Conservation (phyloP, 1,140 invertebrate species). For the Formica selysi region DNA sequence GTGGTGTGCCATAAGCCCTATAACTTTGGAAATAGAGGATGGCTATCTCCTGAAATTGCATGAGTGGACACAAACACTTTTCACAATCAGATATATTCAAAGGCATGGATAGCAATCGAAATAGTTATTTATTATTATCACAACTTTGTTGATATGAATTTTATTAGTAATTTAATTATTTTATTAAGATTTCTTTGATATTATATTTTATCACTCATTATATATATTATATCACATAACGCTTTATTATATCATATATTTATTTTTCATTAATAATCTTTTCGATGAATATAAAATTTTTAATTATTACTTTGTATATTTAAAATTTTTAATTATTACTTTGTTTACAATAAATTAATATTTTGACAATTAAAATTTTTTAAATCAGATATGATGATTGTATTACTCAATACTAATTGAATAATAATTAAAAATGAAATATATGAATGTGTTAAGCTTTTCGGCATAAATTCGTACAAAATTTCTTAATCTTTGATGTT, state of each 20-base stretch:
- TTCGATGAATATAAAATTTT: background rate
- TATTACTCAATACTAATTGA: background rate
- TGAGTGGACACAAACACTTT: background rate
- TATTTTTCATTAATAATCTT: background rate
- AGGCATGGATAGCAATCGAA: too few species aligned
- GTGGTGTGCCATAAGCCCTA: background rate
- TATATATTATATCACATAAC: too few species aligned
- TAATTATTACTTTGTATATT: background rate
- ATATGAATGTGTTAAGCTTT: background rate
- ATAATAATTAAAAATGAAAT: constrained; percentile 28
- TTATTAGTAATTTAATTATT: too few species aligned
- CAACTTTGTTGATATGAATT: too few species aligned
- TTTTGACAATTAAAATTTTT: background rate
- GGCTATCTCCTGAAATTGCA: constrained; percentile 16
- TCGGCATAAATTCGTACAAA: background rate
- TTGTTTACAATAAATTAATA: constrained; percentile 9
- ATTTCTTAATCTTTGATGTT: background rate
- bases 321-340: background rate
- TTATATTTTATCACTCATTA: too few species aligned
- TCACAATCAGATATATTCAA: too few species aligned
- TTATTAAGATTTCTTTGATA: too few species aligned
- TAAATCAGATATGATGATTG: background rate
- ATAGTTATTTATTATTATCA: too few species aligned
- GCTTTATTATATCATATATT: background rate
- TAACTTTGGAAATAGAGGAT: background rate